Base-by-base conservation (phyloP, 2,888 invertebrate genomes). In the Petrophora chlorosata region DNA sequence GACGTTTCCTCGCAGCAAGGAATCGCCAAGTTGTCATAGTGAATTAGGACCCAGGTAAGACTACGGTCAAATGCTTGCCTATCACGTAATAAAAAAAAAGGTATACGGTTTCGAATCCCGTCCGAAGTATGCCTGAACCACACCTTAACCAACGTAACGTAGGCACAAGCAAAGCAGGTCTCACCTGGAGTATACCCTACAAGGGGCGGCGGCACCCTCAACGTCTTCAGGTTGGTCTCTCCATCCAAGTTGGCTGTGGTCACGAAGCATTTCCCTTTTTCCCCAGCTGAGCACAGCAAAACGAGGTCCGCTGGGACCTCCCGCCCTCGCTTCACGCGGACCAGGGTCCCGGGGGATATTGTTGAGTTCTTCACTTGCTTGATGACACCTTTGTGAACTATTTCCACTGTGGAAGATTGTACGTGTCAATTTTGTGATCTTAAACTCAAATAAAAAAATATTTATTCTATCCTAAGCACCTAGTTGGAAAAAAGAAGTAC, bases 231-330 rank as follows among this genome's bases (percentile, higher is more conserved):
- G 70, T 95, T 95, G 1, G 95, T 95, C 80, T 95, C 95, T 0
- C 97, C 97, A 67, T 97, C 97, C 32, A 97, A 88, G 80, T 97
- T 97, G n/a, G 96, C 95, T 0, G 97, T 97, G 17, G 95, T 96
- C 32, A 97, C 92, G 76, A 92, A 94, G 70, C 96, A 96, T 63
- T 93, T 92, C 0, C 94, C 94, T 47, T 92, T 92, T 1, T 90
- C 85, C 51, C 95, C 94, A 1, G 93, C 93, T 0, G 94, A 93
- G 14, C 94, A 93, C 0, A 97, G 77, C 53, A 97, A 75, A 4
- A 96, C 92, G 56, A 97, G 70, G 82, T 97, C 97, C 51, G 96
- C 96, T 0, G 97, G 97, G 5, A 97, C 94, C 67, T 94, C 94
- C 48, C 94, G 92, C 30, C 96, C 95, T 0, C 93, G 84, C 25